Evolutionary conservation across 30 jellyfish, hydroid and myxozoan species (phyloP), one percentile per base, ranked within the genome.

Genomic region (Pelagia noctiluca): DNA sequence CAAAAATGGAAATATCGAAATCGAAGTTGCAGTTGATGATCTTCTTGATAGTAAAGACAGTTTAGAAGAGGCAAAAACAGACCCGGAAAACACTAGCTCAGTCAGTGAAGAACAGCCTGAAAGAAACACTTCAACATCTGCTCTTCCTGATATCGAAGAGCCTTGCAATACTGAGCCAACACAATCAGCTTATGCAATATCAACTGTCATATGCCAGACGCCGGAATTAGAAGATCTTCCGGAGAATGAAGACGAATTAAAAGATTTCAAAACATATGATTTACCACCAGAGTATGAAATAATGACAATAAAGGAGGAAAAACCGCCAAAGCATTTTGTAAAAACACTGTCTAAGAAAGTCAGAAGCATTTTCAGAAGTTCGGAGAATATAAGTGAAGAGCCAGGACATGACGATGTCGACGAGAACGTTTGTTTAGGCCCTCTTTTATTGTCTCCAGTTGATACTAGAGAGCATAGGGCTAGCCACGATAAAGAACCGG

Each of bases 21-120:
- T 67, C 22, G 33, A 19, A 0, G 83, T 23, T 21, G n/a, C n/a
- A n/a, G n/a, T n/a, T n/a, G n/a, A n/a, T n/a, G n/a, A n/a, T n/a
- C n/a, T n/a, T n/a, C 47, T 70, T 70, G 47, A 36, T 54, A 71
- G 50, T 18, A 61, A 77, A 38, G 35, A 13, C n/a, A n/a, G n/a
- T n/a, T n/a, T n/a, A n/a, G n/a, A n/a, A n/a, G n/a, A n/a, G n/a
- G n/a, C n/a, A n/a, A n/a, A n/a, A n/a, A n/a, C n/a, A n/a, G n/a
- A n/a, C n/a, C n/a, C n/a, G n/a, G n/a, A n/a, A n/a, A n/a, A n/a
- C n/a, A n/a, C n/a, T n/a, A n/a, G n/a, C n/a, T n/a, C n/a, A n/a
- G n/a, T n/a, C n/a, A n/a, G n/a, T n/a, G n/a, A n/a, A n/a, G n/a
- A n/a, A n/a, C n/a, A n/a, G n/a, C n/a, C n/a, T n/a, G n/a, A n/a